Evolutionary conservation across 2,113 vertebrate genomes (phyloP), one percentile per base, ranked within the genome.

Genomic region (Melospiza georgiana): DNA sequence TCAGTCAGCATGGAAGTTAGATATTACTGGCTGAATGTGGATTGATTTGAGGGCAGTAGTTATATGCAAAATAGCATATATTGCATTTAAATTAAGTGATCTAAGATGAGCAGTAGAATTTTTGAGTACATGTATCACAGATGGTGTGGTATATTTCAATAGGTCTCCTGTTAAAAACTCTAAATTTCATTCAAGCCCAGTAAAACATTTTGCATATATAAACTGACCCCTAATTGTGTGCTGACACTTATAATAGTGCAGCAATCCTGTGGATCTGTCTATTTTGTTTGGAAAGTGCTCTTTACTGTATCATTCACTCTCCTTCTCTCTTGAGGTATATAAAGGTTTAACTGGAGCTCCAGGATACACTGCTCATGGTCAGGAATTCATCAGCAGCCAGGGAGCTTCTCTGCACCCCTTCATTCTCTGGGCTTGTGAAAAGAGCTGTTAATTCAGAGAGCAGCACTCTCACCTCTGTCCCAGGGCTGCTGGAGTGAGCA

Each of bases 341-440:
- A 68, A 92, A 87, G 79, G 88, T 92, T 93, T 96, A 94, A 86
- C 73, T 43, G 48, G 85, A 94, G 69, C 90, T 95, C 84, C 81
- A 91, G 86, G 69, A 92, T 22, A 72, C 79, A 19, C 76, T 58
- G 82, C 73, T 82, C 55, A 75, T 0, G 1, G 61, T 54, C 90
- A 92, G 83, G 83, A 93, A 93, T 88, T 90, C 72, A 90, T 57
- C 94, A 84, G 27, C 37, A 95, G 62, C 58, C 89, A 75, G 74
- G 37, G 69, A 89, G 57, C 46, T 71, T 87, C 81, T 93, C 59
- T 71, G 85, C 58, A 67, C 44, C 85, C 59, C 90, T 90, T 66
- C 87, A 73, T 80, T 90, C 74, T 74, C 86, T 39, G 59, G 67
- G 35, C 61, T 94, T 74, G 86, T 59, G 87, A 52, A 79, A 87